phyloP scores from a whole-genome alignment of 2,888 invertebrate genomes.

The Dynastes hyllus region DNA sequence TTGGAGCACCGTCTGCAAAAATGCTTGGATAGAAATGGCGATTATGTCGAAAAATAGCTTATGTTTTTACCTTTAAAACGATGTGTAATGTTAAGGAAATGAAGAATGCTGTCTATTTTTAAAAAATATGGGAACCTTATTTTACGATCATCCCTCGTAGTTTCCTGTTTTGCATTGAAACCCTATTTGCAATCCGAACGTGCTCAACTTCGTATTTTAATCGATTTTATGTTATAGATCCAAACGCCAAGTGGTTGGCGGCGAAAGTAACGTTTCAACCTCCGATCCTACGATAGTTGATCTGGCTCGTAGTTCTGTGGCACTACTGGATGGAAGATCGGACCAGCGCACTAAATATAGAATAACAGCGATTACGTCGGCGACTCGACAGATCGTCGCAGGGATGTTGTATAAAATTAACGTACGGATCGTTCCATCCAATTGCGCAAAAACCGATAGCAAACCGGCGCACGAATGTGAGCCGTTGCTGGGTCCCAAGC shows the following conservation, averaged over 20 bases:
- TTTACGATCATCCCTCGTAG: too few relatives aligned
- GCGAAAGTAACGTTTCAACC: constrained; percentile 54
- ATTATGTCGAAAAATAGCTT: too few relatives aligned
- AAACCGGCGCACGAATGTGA: constrained; percentile 59
- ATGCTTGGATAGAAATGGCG: too few relatives aligned
- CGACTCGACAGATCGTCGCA: constrained; percentile 73
- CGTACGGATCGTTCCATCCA: constrained; percentile 75
- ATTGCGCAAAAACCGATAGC: constrained; percentile 69
- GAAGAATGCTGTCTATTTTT: too few relatives aligned
- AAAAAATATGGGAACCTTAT: too few relatives aligned
- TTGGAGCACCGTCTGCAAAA: too few relatives aligned
- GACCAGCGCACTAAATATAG: constrained; percentile 55
- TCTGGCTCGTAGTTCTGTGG: constrained; percentile 57
- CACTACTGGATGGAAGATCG: constrained; percentile 63
- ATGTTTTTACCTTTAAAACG: too few relatives aligned
- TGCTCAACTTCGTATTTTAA: too few relatives aligned
- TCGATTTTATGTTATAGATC: too few relatives aligned
- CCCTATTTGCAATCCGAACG: too few relatives aligned
- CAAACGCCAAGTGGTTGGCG: constrained; percentile 53
- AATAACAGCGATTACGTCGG: constrained; percentile 70
- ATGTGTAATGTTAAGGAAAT: too few relatives aligned
- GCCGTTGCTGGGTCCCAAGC: constrained; percentile 61
- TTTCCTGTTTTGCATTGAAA: too few relatives aligned
- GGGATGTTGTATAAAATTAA: constrained; percentile 76
- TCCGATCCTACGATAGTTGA: constrained; percentile 58